A percentile compares a stretch with the other conserved stretches of the same genome.
Evolutionary conservation across 2,888 invertebrate genomes (phyloP).

Genomic region (Prionchulus punctatus): DNA sequence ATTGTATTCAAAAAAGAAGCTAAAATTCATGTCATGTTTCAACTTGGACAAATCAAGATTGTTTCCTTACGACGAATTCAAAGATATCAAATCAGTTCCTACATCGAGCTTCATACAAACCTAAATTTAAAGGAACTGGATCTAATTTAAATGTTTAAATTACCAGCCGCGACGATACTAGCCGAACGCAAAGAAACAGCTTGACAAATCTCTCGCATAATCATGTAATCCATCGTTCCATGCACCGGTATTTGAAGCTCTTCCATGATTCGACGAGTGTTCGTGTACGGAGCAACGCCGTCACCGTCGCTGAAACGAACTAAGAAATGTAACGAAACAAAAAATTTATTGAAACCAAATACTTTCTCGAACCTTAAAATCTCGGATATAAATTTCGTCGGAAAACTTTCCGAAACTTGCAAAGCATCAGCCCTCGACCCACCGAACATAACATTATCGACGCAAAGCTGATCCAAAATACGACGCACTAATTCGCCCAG

Average conservation of each 20-base stretch:
- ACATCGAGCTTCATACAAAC: too few relatives aligned
- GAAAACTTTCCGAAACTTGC: conserved; percentile 22
- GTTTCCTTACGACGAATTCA: too few relatives aligned
- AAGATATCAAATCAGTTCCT: too few relatives aligned
- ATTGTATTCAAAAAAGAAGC: too few relatives aligned
- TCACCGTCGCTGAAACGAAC: conserved; percentile 23
- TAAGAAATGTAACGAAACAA: background rate
- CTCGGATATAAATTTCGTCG: conserved; percentile 32
- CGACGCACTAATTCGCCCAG: conserved; percentile 29
- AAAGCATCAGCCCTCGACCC: conserved; percentile 8
- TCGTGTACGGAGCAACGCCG: conserved; percentile 19
- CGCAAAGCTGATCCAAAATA: conserved; percentile 24
- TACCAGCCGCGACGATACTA: conserved; percentile 29
- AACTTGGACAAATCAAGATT: too few relatives aligned
- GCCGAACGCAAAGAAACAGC: conserved; percentile 25
- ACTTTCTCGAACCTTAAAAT: conserved; percentile 24
- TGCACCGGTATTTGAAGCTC: conserved; percentile 29
- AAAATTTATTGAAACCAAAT: background rate
- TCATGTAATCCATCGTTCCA: conserved; percentile 25
- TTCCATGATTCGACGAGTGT: conserved; percentile 28
- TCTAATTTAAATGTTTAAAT: too few relatives aligned
- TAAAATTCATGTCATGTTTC: too few relatives aligned
- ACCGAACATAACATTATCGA: conserved; percentile 17
- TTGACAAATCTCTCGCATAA: conserved; percentile 29
- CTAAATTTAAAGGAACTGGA: too few relatives aligned